Conservation (phyloP, 2,888 invertebrate species). For the Parnassius glacialis region DNA sequence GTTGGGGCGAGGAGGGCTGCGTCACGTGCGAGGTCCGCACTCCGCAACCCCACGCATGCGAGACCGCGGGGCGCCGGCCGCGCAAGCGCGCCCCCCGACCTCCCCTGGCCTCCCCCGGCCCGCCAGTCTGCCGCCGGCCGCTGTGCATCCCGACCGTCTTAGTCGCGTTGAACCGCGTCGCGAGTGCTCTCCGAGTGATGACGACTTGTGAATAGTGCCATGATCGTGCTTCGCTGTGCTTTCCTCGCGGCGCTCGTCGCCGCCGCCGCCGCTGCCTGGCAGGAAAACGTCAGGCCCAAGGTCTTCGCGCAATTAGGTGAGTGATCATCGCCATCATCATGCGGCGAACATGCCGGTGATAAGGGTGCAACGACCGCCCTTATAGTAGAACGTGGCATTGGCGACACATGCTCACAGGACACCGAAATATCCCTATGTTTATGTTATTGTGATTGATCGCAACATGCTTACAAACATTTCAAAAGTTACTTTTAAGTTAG, state of each 20-base stretch:
- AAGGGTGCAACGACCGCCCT: constrained; percentile 56
- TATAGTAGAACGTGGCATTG: constrained; percentile 36
- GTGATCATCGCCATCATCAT: constrained; percentile 54
- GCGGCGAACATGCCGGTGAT: constrained; percentile 29
- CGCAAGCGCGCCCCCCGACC: constrained; percentile 54
- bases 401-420: constrained; percentile 22
- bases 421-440: constrained; percentile 54
- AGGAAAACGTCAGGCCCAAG: constrained; percentile 95
- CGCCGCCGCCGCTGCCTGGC: constrained; percentile 86
- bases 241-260: constrained; percentile 78
- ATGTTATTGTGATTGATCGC: constrained; percentile 71
- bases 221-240: constrained; percentile 76
- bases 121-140: constrained; percentile 76
- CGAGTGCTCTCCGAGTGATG: constrained; percentile 74
- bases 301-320: constrained; percentile 96
- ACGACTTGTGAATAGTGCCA: constrained; percentile 79
- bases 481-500: constrained; percentile 44
- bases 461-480: constrained; percentile 64
- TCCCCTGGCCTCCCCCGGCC: constrained; percentile 59
- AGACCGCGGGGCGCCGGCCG: constrained; percentile 75
- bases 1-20: constrained; percentile 77
- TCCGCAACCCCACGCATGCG: constrained; percentile 80
- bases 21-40: constrained; percentile 80
- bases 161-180: constrained; percentile 62
- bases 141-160: constrained; percentile 78